phyloP scores from a whole-genome alignment of 2,113 vertebrate genomes.

The Eleginops maclovinus region DNA sequence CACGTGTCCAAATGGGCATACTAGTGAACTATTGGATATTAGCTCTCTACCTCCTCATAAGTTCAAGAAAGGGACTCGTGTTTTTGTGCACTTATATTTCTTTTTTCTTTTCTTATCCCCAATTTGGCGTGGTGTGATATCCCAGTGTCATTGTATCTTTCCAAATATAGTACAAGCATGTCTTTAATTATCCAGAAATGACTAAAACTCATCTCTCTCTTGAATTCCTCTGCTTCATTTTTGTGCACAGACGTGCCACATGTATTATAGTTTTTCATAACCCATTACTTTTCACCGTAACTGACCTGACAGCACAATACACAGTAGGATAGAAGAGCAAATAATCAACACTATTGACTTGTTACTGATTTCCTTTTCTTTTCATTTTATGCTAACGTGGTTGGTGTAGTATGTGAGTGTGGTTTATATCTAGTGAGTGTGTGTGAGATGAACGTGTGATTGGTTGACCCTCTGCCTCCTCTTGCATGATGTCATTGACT shows the following conservation, averaged over 20 bases:
- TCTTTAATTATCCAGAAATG: slow-evolving; percentile 59
- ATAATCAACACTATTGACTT: slow-evolving; percentile 71
- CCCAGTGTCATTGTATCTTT: slow-evolving; percentile 62
- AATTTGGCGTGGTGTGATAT: slow-evolving; percentile 62
- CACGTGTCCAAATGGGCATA: slow-evolving; percentile 49
- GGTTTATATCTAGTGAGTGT: slow-evolving; percentile 45
- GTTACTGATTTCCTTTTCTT: slow-evolving; percentile 56
- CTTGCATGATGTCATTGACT: slow-evolving; percentile 72
- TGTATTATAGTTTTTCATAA: slow-evolving; percentile 70
- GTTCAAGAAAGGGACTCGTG: slow-evolving; percentile 80
- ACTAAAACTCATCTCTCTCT: slow-evolving; percentile 58
- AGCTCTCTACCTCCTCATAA: slow-evolving; percentile 77
- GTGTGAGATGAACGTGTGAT: slow-evolving; percentile 51
- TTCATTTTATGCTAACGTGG: slow-evolving; percentile 55
- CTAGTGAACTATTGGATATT: slow-evolving; percentile 63
- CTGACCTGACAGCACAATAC: slow-evolving; percentile 66
- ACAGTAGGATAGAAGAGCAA: slow-evolving; percentile 64
- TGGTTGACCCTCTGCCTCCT: slow-evolving; percentile 69
- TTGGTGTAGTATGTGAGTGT: slow-evolving; percentile 48
- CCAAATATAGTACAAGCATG: slow-evolving; percentile 68
- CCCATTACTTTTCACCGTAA: slow-evolving; percentile 50
- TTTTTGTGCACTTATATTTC: slow-evolving; percentile 71
- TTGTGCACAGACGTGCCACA: slow-evolving; percentile 63
- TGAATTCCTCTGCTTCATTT: slow-evolving; percentile 69
- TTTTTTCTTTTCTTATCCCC: slow-evolving; percentile 25